These are phyloP conservation scores for Silvanus unidentatus DNA, from an alignment of 2,888 invertebrate genomes.

Conservation along the genomic window DNA sequence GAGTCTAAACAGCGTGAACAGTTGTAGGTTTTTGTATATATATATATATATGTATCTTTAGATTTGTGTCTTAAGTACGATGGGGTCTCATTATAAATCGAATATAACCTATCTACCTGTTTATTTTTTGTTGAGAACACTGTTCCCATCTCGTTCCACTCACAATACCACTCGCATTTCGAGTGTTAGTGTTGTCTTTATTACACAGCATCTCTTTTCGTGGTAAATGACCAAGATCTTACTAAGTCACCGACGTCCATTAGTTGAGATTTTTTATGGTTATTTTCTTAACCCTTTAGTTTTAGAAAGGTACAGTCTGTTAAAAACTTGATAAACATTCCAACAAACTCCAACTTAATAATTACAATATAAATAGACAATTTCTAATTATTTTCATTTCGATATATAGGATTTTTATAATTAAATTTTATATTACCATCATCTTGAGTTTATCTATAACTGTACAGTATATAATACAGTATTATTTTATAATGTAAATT, in stretches of 20 bases:
- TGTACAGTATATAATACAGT: no score
- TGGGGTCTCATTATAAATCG: slow-evolving; percentile 34
- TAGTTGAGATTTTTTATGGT: slow-evolving; percentile 37
- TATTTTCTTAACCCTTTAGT: slow-evolving; percentile 37
- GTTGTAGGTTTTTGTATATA: no score
- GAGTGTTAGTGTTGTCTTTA: slow-evolving; percentile 14
- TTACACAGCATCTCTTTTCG: slow-evolving; percentile 23
- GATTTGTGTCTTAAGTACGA: slow-evolving; percentile 17
- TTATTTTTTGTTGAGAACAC: slow-evolving; percentile 31
- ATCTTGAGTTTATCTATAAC: no score
- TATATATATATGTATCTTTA: neutral
- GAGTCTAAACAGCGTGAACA: no score
- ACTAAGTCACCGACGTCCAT: slow-evolving; percentile 32
- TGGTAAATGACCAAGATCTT: slow-evolving; percentile 31
- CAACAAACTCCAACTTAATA: no score
- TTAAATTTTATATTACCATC: no score
- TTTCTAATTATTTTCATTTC: no score
- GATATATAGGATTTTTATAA: no score
- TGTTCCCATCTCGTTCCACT: slow-evolving; percentile 14
- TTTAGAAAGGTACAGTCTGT: slow-evolving; percentile 33
- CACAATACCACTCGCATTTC: neutral
- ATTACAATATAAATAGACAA: no score
- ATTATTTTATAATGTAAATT: no score
- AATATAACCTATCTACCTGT: slow-evolving; percentile 36
- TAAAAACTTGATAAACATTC: slow-evolving; percentile 11